These are phyloP conservation scores for Drosophila subobscura DNA, from an alignment of 1,140 invertebrate species.

Conservation along the genomic window DNA sequence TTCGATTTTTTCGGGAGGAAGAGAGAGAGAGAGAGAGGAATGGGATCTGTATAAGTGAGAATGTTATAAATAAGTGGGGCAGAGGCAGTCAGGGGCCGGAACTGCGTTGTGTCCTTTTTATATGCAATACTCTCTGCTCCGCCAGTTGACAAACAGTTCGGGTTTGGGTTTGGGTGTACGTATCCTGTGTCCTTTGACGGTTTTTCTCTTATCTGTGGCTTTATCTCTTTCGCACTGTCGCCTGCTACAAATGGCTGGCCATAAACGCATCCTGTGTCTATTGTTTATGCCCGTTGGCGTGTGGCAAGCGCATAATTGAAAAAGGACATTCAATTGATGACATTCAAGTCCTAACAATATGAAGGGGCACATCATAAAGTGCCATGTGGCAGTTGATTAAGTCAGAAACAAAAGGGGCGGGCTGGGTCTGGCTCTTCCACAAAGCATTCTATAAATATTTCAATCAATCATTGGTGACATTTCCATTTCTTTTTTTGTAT, in stretches of 20 bases:
- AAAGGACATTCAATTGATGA: slow-evolving; percentile 75
- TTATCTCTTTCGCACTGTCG: slow-evolving; percentile 59
- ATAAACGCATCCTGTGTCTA: slow-evolving; percentile 82
- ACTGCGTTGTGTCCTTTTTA: slow-evolving; percentile 54
- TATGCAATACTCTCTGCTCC: slow-evolving; percentile 58
- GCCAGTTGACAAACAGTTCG: slow-evolving; percentile 71
- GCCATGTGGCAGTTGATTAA: slow-evolving; percentile 65
- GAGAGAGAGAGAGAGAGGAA: not conserved
- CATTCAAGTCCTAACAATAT: slow-evolving; percentile 51
- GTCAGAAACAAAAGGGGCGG: slow-evolving; percentile 32
- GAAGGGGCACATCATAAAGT: slow-evolving; percentile 63
- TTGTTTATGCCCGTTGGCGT: slow-evolving; percentile 77
- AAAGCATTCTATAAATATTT: slow-evolving; percentile 36
- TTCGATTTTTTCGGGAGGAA: slow-evolving; percentile 51
- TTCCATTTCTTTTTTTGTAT: not conserved
- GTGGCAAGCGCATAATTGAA: slow-evolving; percentile 79
- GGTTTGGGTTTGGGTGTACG: slow-evolving; percentile 27
- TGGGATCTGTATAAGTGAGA: slow-evolving; percentile 62
- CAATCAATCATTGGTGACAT: slow-evolving; percentile 42
- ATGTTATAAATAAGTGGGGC: slow-evolving; percentile 78
- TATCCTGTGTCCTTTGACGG: slow-evolving; percentile 23
- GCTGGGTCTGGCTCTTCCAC: slow-evolving; percentile 13
- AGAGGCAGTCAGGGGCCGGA: slow-evolving; percentile 30
- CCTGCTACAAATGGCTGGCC: slow-evolving; percentile 73
- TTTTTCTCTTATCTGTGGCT: slow-evolving; percentile 16